phyloP scores from a whole-genome alignment of 1,140 invertebrate species.

The Aricia agestis region DNA sequence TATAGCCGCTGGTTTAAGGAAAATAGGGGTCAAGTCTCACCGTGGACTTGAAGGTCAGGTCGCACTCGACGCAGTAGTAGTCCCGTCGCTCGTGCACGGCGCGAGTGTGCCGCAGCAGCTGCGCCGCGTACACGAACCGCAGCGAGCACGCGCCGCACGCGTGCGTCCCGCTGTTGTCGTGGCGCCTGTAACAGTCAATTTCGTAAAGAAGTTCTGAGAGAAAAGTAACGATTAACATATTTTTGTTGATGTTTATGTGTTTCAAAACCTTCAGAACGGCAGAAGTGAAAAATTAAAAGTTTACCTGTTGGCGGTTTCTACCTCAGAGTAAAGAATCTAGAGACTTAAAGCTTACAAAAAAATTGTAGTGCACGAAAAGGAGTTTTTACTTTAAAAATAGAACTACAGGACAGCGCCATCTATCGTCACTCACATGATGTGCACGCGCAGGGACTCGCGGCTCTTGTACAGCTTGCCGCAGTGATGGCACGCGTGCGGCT shows the following conservation, averaged over 20 bases:
- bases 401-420: background rate
- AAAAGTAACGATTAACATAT: too few relatives aligned
- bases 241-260: too few relatives aligned
- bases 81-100: slow-evolving; percentile 50
- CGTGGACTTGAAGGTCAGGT: slow-evolving; percentile 59
- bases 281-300: too few relatives aligned
- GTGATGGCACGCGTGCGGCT: slow-evolving; percentile 49
- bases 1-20: too few relatives aligned
- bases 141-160: slow-evolving; percentile 51
- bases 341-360: too few relatives aligned
- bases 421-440: slow-evolving; percentile 51
- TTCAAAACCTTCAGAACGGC: too few relatives aligned
- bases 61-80: slow-evolving; percentile 71
- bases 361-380: too few relatives aligned
- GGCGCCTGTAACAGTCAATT: slow-evolving; percentile 34
- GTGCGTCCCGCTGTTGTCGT: slow-evolving; percentile 44
- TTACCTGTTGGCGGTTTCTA: too few relatives aligned
- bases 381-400: too few relatives aligned
- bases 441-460: slow-evolving; percentile 54
- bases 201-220: too few relatives aligned
- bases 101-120: slow-evolving; percentile 50
- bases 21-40: slow-evolving; percentile 36
- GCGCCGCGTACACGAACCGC: slow-evolving; percentile 56
- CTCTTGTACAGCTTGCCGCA: slow-evolving; percentile 65
- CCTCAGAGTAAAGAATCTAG: too few relatives aligned